Conservation (phyloP, 2,888 invertebrate genomes). For the Idaea dimidiata region DNA sequence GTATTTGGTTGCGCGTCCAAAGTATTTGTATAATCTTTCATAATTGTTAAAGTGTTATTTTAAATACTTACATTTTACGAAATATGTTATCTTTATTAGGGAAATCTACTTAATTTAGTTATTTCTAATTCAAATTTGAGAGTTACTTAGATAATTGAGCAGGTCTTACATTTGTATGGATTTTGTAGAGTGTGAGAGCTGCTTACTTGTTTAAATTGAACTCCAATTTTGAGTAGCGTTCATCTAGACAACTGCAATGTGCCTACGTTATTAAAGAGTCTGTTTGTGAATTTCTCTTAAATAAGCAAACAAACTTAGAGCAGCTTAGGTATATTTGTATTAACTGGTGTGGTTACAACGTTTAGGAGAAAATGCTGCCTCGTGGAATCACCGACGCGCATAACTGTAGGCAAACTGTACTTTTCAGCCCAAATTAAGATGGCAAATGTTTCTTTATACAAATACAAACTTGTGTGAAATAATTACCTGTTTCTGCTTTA, state of each 20-base stretch:
- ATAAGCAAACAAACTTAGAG: conserved; percentile 5
- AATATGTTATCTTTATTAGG: too few species aligned
- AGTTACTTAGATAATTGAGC: too few species aligned
- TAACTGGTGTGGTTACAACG: conserved; percentile 17
- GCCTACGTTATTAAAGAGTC: neutral
- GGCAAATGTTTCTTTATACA: conserved; percentile 18
- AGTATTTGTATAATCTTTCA: too few species aligned
- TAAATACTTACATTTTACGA: too few species aligned
- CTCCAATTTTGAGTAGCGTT: too few species aligned
- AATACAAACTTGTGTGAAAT: neutral
- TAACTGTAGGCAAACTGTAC: conserved; percentile 19
- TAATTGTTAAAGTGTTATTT: too few species aligned
- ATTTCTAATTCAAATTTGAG: too few species aligned
- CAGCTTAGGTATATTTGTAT: conserved; percentile 9
- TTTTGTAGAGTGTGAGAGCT: too few species aligned
- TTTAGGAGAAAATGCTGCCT: conserved; percentile 18
- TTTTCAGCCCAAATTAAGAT: conserved; percentile 17
- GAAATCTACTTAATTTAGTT: too few species aligned
- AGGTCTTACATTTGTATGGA: too few species aligned
- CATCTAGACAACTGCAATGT: neutral
- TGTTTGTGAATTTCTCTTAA: neutral
- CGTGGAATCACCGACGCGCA: conserved; percentile 16
- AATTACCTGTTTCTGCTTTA: conserved; percentile 1
- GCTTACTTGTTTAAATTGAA: too few species aligned
- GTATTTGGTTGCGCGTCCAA: too few species aligned